Conservation (phyloP, 2,888 invertebrate species). For the Coleophora flavipennella region DNA sequence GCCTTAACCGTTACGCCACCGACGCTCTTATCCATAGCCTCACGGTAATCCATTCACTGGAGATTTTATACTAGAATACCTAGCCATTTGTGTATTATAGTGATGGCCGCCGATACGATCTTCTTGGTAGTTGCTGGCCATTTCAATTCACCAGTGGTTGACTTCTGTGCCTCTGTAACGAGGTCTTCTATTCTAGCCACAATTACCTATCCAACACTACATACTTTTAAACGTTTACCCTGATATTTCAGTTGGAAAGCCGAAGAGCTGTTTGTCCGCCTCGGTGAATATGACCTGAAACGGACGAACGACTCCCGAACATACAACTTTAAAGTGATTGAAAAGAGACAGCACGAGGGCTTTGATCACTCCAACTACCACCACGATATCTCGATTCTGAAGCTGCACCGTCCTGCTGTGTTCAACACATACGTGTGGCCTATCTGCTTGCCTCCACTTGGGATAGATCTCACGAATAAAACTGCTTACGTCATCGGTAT, state of each 20-base stretch:
- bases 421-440: conserved; percentile 89
- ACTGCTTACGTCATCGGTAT: conserved; percentile 78
- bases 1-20: too few species aligned
- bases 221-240: not conserved
- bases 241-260: conserved; percentile 60
- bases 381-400: conserved; percentile 84
- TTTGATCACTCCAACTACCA: conserved; percentile 79
- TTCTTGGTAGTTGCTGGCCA: too few species aligned
- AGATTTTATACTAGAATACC: too few species aligned
- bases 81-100: too few species aligned
- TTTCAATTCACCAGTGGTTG: too few species aligned
- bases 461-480: conserved; percentile 72
- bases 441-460: conserved; percentile 83
- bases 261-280: conserved; percentile 76
- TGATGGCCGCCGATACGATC: too few species aligned
- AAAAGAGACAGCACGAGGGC: conserved; percentile 77
- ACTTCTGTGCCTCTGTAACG: too few species aligned
- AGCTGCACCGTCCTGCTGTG: conserved; percentile 75
- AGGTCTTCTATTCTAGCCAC: too few species aligned
- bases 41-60: too few species aligned
- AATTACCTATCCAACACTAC: too few species aligned
- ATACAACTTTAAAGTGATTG: conserved; percentile 77
- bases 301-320: conserved; percentile 78
- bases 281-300: conserved; percentile 87
- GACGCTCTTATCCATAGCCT: too few species aligned